phyloP scores from a whole-genome alignment of 2,888 invertebrate genomes.

The Chelonus formosanus region DNA sequence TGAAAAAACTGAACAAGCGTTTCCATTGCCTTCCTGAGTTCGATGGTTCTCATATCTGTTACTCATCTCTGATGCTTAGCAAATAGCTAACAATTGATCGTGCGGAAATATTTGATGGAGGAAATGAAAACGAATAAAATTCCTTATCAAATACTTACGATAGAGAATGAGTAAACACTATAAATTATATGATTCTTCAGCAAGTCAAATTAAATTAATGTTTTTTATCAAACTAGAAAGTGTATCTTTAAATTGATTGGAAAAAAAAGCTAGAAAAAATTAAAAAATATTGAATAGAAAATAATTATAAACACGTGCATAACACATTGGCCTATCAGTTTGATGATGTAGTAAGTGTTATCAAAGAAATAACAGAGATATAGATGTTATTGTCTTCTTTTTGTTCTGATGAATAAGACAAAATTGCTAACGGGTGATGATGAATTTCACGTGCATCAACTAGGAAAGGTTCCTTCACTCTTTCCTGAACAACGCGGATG shows the following conservation, averaged over 20 bases:
- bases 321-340: no score
- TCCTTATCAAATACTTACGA: neutral
- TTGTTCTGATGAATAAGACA: conserved; percentile 30
- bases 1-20: conserved; percentile 35
- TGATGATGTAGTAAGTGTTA: no score
- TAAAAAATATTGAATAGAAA: neutral
- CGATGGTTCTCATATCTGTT: conserved; percentile 33
- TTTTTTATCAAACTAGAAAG: no score
- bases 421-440: conserved; percentile 34
- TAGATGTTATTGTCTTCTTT: conserved; percentile 36
- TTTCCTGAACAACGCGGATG: conserved; percentile 52
- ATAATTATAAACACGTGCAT: neutral
- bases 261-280: neutral
- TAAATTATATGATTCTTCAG: no score
- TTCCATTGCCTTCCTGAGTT: conserved; percentile 31
- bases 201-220: no score
- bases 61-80: neutral
- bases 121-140: neutral
- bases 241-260: no score
- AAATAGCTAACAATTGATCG: neutral
- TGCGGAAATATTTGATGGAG: neutral
- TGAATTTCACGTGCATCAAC: conserved; percentile 40
- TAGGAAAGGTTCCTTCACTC: conserved; percentile 21
- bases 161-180: no score
- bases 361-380: conserved; percentile 8